A percentile compares a stretch with the other conserved stretches of the same genome.
Conservation (phyloP, 2,797 vertebrate species). For the Neomorphus geoffroyi region DNA sequence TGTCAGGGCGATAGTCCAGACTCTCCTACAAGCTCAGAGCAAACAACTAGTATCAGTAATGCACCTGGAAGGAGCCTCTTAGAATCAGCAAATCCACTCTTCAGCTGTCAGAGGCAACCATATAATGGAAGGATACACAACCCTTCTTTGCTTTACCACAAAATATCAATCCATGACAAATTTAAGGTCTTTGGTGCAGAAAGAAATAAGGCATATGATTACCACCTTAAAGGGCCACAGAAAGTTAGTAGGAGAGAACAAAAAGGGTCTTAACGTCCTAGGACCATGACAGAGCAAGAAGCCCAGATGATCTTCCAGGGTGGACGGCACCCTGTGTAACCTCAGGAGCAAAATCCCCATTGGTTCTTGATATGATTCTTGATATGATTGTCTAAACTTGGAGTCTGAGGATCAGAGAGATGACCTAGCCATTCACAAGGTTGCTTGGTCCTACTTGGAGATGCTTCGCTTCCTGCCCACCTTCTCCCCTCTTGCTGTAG, state of each 20-base stretch:
- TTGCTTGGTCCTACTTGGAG: background rate
- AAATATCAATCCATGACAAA: background rate
- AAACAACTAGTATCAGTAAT: background rate
- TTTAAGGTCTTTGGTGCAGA: background rate
- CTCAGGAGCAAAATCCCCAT: background rate
- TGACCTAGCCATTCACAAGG: rapidly evolving
- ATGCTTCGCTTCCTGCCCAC: background rate
- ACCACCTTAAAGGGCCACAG: background rate
- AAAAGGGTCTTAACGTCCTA: background rate
- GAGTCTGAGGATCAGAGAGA: background rate
- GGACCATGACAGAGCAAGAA: background rate
- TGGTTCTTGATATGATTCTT: background rate
- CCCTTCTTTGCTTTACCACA: background rate
- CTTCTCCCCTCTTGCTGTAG: background rate
- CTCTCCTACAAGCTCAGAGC: background rate
- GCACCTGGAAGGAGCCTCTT: background rate
- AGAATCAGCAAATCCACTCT: background rate
- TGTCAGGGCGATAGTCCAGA: background rate
- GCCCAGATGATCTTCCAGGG: background rate
- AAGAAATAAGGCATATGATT: background rate
- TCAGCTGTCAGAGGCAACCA: background rate
- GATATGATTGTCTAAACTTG: background rate
- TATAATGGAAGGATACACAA: background rate
- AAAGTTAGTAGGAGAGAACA: background rate
- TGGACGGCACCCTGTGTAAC: background rate